Conservation (phyloP, 1,140 invertebrate species). For the Heliconius hermathena region DNA sequence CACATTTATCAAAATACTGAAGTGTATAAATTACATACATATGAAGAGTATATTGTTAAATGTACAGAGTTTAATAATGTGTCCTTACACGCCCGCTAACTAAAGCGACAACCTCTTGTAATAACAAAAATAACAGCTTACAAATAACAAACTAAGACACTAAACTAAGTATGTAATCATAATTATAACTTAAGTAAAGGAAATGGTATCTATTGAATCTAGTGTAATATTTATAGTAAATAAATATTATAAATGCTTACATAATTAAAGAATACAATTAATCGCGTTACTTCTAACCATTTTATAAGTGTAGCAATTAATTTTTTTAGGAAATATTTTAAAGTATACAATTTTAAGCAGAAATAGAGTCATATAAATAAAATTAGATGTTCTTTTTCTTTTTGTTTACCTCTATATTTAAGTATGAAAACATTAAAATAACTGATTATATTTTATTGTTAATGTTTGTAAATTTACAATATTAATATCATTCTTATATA, state of each 20-base stretch:
- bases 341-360: neutral
- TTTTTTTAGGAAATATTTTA: neutral
- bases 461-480: neutral
- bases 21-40: neutral
- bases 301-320: too few species aligned
- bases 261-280: conserved; percentile 5
- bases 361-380: neutral
- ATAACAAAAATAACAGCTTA: conserved; percentile 29
- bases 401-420: neutral
- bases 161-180: conserved; percentile 1
- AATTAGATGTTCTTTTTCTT: neutral
- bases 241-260: conserved; percentile 9
- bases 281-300: neutral
- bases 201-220: conserved; percentile 7
- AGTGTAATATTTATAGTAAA: neutral
- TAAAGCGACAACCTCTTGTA: neutral
- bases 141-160: conserved; percentile 24
- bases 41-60: conserved; percentile 1
- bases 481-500: neutral
- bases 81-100: neutral
- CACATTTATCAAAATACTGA: neutral
- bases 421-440: neutral
- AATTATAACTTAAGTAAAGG: neutral
- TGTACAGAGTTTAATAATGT: neutral
- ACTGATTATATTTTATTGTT: neutral